Conservation (phyloP, 2,113 vertebrate genomes). For the Chamaea fasciata region DNA sequence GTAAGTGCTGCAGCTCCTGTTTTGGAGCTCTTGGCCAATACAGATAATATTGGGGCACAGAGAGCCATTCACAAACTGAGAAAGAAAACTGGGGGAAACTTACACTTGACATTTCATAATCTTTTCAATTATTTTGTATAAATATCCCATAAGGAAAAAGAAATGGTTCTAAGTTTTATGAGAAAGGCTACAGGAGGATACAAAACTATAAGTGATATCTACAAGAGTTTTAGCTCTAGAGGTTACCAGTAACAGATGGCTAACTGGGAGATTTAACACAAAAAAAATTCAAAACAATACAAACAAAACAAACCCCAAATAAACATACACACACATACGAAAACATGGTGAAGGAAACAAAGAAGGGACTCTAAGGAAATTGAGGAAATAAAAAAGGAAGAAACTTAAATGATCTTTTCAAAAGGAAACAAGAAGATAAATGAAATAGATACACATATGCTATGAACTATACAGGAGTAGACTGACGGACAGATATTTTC, state of each 20-base stretch:
- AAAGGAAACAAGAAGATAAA: neutral
- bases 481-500: neutral
- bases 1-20: neutral
- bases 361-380: neutral
- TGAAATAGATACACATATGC: neutral
- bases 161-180: neutral
- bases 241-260: neutral
- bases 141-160: neutral
- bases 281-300: neutral
- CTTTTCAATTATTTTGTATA: neutral
- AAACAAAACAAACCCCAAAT: neutral
- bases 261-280: neutral
- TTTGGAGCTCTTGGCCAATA: neutral
- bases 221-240: neutral
- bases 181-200: neutral
- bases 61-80: neutral
- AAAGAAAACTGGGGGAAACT: neutral
- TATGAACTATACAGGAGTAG: neutral
- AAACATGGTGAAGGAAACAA: neutral
- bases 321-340: neutral
- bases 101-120: neutral
- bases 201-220: neutral
- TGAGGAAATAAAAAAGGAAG: neutral
- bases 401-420: neutral
- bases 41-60: rapidly evolving